Evolutionary conservation across 2,888 invertebrate genomes (phyloP), one percentile per base, ranked within the genome.

Genomic region (Drosophila yooni): DNA sequence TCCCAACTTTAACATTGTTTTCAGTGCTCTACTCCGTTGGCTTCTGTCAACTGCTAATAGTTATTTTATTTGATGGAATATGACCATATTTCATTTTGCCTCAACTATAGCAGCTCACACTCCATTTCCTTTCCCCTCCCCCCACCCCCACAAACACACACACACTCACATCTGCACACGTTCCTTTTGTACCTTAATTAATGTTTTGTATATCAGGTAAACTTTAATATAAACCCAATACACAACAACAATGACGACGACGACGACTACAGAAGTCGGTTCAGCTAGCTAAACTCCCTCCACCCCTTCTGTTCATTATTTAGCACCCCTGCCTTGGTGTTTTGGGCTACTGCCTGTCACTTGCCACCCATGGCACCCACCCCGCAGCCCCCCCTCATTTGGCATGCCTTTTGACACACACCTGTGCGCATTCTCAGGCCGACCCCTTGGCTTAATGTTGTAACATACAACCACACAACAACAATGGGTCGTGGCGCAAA

Each of bases 391-490:
- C 21, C 18, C 15, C 2, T 50, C 50, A 48, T 69, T 62, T 78
- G 66, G 72, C 77, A 70, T 77, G 81, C 87, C 84, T 84, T 87
- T 86, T 87, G 82, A 87, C 85, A 85, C 85, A 85, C 85, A 86
- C 87, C 85, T 87, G 85, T 85, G 87, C 82, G 73, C 83, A 76
- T 86, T 86, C 85, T 80, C 85, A 86, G 83, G 83, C 58, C 78
- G 70, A 66, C 70, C 76, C 79, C 79, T 76, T 74, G 79, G 82
- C 74, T 79, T 87, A 83, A 83, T 87, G 87, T 84, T 85, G 81
- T 82, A 84, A 80, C 84, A 87, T 75, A 85, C 78, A 80, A 83
- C 82, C 83, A 63, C 81, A 88, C 57, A 70, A 81, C 72, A 78
- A 83, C 72, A 88, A 79, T 79, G 82, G 74, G 79, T 72, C 72